Percentiles rank a stretch among this genome's conserved stretches.
Conservation (phyloP, 2,113 vertebrate genomes). For the Rhipidura dahli region DNA sequence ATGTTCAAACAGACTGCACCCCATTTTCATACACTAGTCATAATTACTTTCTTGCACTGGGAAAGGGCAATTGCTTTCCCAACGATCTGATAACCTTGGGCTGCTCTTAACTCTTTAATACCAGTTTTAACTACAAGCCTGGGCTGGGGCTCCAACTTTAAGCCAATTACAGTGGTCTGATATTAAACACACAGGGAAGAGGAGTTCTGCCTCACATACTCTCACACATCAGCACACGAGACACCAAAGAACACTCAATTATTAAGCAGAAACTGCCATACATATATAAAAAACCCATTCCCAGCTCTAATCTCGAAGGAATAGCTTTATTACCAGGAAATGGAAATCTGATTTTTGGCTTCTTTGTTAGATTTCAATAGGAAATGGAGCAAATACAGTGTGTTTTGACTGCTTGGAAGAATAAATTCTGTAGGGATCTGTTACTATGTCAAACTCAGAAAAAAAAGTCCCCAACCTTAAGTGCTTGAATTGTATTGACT, state of each 20-base stretch:
- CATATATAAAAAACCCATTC: not conserved
- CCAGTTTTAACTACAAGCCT: constrained; percentile 66
- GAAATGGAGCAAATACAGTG: constrained; percentile 42
- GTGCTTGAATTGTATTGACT: not conserved
- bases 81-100: constrained; percentile 78
- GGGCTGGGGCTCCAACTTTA: not conserved
- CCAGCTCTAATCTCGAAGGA: constrained; percentile 64
- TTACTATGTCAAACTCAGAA: not conserved
- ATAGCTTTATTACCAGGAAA: constrained; percentile 68
- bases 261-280: constrained; percentile 61
- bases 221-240: not conserved
- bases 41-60: constrained; percentile 38
- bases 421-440: constrained; percentile 15
- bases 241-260: constrained; percentile 76
- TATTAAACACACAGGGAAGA: not conserved
- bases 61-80: constrained; percentile 65
- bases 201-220: not conserved
- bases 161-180: not conserved
- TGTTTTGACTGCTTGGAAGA: constrained; percentile 47
- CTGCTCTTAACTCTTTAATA: constrained; percentile 71
- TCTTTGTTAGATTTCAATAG: constrained; percentile 45
- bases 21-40: constrained; percentile 7
- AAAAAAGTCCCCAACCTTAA: not conserved
- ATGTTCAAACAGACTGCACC: constrained; percentile 22
- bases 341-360: constrained; percentile 64